Conservation (phyloP, 2,888 invertebrate species). For the Sphaeridia pumilis region DNA sequence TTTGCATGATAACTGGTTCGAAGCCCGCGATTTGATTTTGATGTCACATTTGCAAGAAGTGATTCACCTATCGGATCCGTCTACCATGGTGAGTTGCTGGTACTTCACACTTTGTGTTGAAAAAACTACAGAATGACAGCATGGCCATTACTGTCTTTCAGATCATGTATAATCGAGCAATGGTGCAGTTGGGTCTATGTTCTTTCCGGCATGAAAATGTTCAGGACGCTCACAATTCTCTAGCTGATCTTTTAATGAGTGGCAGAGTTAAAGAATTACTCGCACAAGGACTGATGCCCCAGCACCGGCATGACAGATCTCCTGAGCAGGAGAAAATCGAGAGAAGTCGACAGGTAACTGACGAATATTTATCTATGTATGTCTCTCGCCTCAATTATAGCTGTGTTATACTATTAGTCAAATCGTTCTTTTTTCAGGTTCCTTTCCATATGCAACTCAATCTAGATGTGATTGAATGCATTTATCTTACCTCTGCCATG, state of each 20-base stretch:
- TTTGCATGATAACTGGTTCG: conserved; percentile 89
- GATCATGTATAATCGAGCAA: conserved; percentile 94
- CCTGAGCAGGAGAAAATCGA: conserved; percentile 98
- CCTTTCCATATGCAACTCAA: conserved; percentile 99
- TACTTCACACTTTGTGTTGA: too few relatives aligned
- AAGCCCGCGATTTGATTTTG: conserved; percentile 77
- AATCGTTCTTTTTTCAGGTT: conserved; percentile 41
- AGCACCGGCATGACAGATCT: conserved; percentile 88
- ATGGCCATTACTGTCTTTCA: conserved; percentile 40
- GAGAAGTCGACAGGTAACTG: conserved; percentile 74
- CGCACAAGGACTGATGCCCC: conserved; percentile 79
- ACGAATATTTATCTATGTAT: too few relatives aligned
- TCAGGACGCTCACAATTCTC: conserved; percentile 91
- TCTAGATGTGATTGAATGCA: conserved; percentile 92
- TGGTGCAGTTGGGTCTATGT: conserved; percentile 96
- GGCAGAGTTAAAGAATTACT: conserved; percentile 94
- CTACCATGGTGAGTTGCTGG: conserved; percentile 70
- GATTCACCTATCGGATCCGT: conserved; percentile 95
- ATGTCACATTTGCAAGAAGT: conserved; percentile 99
- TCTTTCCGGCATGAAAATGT: conserved; percentile 97
- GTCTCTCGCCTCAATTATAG: background rate
- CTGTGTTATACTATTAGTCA: background rate
- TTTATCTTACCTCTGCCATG: conserved; percentile 98
- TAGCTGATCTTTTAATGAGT: conserved; percentile 97
- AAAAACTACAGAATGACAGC: too few relatives aligned